Base-by-base conservation (phyloP, 2,113 vertebrate genomes). In the Typhlomys cinereus region DNA sequence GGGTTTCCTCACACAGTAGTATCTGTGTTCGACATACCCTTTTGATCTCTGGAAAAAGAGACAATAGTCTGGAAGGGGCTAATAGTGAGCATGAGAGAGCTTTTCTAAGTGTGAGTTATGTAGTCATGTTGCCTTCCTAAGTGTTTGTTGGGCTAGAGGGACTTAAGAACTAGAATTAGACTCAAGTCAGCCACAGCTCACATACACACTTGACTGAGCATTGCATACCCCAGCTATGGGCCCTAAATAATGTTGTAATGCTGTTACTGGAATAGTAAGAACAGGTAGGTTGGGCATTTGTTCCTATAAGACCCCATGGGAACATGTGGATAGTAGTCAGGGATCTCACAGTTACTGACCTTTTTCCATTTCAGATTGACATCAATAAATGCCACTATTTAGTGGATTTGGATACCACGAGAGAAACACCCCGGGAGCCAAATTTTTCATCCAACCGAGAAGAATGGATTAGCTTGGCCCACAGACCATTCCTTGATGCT, bases 311-410 rank as follows among this genome's bases (percentile, higher is more conserved):
- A 54, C 46, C 8, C 46, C 79, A 2, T 71, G 46, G 74, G 39
- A 78, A 74, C 44, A 80, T 0, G 17, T 89, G 52, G 46, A 78
- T 78, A 94, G 11, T 25, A 87, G 1, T 34, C 89, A 86, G 54
- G 34, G 25, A 70, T 57, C 70, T 90, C 27, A 20, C 15, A 90
- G 11, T 92, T 78, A 69, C 52, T 93, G 86, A 21, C 27, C 25
- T 96, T 96, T 84, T 62, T 95, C 48, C 61, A 20, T 71, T 97
- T 67, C 97, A 99, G 99, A 92, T 99, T 64, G 99, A 99, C 89
- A 93, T 99, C 96, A 98, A 97, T 78, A 99, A 98, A 52, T 99
- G 99, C 95, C 99, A 99, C 96, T 99, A 99, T 96, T 97, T 99
- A 95, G 99, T 99, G 93, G 99, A 99, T 96, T 94, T 99, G 91